Base-by-base conservation (phyloP, 2,888 invertebrate species). In the Pristionchus maxplancki region DNA sequence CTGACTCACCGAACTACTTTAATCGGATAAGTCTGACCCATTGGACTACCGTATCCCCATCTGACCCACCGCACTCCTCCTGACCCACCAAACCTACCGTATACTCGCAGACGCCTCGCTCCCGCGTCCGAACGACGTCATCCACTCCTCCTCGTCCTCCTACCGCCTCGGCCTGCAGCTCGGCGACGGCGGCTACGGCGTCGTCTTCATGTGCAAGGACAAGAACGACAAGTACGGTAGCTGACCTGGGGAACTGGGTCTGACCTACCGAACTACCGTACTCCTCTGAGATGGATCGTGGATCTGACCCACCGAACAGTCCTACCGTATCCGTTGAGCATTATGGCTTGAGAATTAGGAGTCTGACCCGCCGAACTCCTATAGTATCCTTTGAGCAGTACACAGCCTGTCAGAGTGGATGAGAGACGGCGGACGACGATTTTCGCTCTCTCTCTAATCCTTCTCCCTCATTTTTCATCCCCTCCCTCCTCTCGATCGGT, bases 121-220 rank as follows among this genome's bases (percentile, higher is more conserved):
- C 1, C 78, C 78, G 0, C 78, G 78, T 4, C 78, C 44, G 44
- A 78, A 78, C 44, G 78, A 78, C 28, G 44, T 78, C n/a, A 78
- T 78, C 48, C n/a, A 44, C 78, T 78, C 78, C n/a, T n/a, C 44
- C 1, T 78, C 78, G 0, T 78, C 78, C 28, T 83, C 85, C 78
- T 92, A 91, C 88, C 90, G 89, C 34, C 87, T 93, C 88, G 88
- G 89, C 24, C 86, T 89, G 81, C 89, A 89, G 9, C 90, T 93
- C 34, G 93, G 93, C 53, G 93, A 93, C 64, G 93, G 92, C 48
- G 93, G 93, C 62, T 93, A 92, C 88, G 92, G 93, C 1, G 90
- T 89, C 37, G 92, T 92, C 9, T 92, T 92, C 71, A 83, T 83
- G 37, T 89, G 90, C 28, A 74, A 31, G 37, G 86, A 89, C 74